Evolutionary conservation across 2,888 invertebrate genomes (phyloP).

Genomic region (Cyclophora albipunctata): DNA sequence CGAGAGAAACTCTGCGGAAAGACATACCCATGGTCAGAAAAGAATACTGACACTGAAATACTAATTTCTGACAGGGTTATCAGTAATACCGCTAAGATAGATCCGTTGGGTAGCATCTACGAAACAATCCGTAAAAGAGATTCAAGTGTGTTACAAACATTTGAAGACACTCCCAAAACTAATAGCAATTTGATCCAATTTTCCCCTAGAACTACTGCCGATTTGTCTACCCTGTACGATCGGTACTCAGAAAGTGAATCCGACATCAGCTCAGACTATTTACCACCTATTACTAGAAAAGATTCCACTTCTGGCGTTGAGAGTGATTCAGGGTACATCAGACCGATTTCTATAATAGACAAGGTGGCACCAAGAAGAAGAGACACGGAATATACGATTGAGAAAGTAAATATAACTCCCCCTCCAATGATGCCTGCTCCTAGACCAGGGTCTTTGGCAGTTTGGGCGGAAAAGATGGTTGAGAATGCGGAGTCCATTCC

Average conservation of each 20-base stretch:
- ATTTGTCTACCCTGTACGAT: slow-evolving; percentile 43
- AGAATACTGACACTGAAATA: slow-evolving; percentile 35
- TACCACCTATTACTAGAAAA: slow-evolving; percentile 30
- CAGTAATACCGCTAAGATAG: slow-evolving; percentile 17
- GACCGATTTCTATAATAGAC: slow-evolving; percentile 54
- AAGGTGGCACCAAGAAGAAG: slow-evolving; percentile 51
- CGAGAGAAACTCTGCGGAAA: slow-evolving; percentile 83
- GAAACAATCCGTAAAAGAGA: slow-evolving; percentile 39
- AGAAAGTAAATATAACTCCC: slow-evolving; percentile 63
- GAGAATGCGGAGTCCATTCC: slow-evolving; percentile 75
- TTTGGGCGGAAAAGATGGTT: slow-evolving; percentile 68
- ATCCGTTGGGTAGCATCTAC: slow-evolving; percentile 37
- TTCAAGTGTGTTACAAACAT: slow-evolving; percentile 24
- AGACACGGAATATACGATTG: slow-evolving; percentile 45
- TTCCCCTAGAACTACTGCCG: slow-evolving; percentile 41
- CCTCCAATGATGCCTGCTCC: slow-evolving; percentile 65
- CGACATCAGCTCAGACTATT: slow-evolving; percentile 49
- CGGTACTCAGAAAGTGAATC: slow-evolving; percentile 36
- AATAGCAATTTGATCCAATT: slow-evolving; percentile 59
- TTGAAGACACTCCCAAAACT: slow-evolving; percentile 21
- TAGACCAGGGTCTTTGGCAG: slow-evolving; percentile 52
- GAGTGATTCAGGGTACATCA: slow-evolving; percentile 56
- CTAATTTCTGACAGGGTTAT: slow-evolving; percentile 20
- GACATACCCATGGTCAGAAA: slow-evolving; percentile 81
- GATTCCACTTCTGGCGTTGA: slow-evolving; percentile 27